Base-by-base conservation (phyloP, 2,888 invertebrate species). In the Mythimna impura region DNA sequence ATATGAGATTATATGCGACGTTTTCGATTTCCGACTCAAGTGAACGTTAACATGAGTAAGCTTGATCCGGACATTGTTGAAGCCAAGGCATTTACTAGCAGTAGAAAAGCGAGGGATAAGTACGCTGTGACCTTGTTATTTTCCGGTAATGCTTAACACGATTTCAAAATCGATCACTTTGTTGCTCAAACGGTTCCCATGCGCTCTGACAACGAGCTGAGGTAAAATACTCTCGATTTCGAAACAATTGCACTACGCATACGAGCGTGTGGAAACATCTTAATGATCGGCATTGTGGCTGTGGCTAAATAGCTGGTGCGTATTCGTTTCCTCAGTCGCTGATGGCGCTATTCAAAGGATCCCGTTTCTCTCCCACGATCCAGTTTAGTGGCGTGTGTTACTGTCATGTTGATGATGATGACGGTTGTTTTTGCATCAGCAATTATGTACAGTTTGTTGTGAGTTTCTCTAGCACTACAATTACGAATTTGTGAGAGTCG, bases 361-460 rank as follows among this genome's bases (percentile, higher is more conserved):
- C 93, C 95, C 95, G 94, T 95, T 95, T 94, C 93, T 91, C 93
- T 96, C 96, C 94, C 96, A 96, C 96, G 96, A 93, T 94, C 94
- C 91, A 95, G 91, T 95, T 96, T 87, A 88, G 84, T 90, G 92
- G 91, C 93, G 94, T 94, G 93, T 94, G 92, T 91, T 94, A 93
- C 93, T 93, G 93, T 91, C 92, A 90, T 89, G 92, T 89, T 92
- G 93, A 92, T 94, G 94, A 94, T 94, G 94, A 92, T 91, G 93
- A 90, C 89, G 91, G 90, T 91, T 90, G 93, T 94, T 95, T 95
- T 95, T 94, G 94, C 95, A 94, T 95, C 92, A 93, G 92, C 93
- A 94, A 95, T 95, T 96, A 95, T 94, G 91, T 93, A 93, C 94
- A 94, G 94, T 94, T 94, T 91, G 91, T 91, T 91, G 91, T 88